phyloP scores from a whole-genome alignment of 2,888 invertebrate species.

The Drosophila flavopinicola region DNA sequence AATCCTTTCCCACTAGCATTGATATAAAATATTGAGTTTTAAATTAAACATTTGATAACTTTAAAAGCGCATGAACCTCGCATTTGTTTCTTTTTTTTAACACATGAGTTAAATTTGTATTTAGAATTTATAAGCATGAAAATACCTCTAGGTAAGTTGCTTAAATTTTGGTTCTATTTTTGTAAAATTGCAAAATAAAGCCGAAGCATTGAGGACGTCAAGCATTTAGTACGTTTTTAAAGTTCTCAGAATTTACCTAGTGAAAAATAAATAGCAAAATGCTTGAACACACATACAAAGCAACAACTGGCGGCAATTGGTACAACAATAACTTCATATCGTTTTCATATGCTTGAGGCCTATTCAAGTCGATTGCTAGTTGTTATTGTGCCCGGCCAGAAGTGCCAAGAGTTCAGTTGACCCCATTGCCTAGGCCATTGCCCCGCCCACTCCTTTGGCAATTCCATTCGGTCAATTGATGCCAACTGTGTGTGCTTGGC shows the following conservation, averaged over 20 bases:
- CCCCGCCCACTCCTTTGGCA: constrained; percentile 23
- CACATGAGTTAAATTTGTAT: no score
- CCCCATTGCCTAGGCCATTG: constrained; percentile 17
- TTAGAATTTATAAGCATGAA: no score
- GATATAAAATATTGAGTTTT: no score
- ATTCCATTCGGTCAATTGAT: constrained; percentile 63
- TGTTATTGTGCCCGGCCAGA: constrained; percentile 20
- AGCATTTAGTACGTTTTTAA: background rate
- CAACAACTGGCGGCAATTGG: constrained; percentile 31
- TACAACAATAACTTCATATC: constrained; percentile 32
- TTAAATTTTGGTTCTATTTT: no score
- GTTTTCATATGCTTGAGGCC: constrained; percentile 36
- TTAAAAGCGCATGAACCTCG: no score
- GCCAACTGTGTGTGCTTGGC: constrained; percentile 61
- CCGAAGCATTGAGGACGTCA: no score
- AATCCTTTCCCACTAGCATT: no score
- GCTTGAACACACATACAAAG: background rate
- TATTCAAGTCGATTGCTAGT: constrained; percentile 10
- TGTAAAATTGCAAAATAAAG: no score
- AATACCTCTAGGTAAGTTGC: no score
- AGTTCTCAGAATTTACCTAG: background rate
- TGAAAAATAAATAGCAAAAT: background rate
- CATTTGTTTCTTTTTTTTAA: no score
- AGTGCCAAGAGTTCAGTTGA: constrained; percentile 25
- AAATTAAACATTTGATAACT: no score